Evolutionary conservation across 2,888 invertebrate genomes (phyloP), one percentile per base, ranked within the genome.

Genomic region (Stenchaetothrips biformis): DNA sequence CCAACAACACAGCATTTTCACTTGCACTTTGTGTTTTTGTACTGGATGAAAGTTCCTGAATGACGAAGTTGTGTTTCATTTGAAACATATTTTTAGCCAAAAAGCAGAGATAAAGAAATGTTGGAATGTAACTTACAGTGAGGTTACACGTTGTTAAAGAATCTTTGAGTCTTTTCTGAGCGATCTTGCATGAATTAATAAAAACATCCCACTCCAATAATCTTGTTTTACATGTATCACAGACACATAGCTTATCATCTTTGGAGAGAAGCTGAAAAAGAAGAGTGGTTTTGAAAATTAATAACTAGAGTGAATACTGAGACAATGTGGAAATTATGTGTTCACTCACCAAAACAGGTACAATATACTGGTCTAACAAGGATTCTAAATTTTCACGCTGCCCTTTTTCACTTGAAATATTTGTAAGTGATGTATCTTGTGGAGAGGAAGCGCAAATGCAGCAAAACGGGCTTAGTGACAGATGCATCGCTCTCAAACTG

Each of bases 151-250:
- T 13, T 13, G 18, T 16, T 6, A 59, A 18, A 6, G 18, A 59
- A 9, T 59, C 59, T 59, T 59, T 59, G 4, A 59, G 13, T 25
- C 25, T 74, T 25, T 21, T 11, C 25, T 74, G 67, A 74, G 67
- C 25, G 7, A 25, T 74, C 11, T 25, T 9, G 25, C 67, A 74
- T 7, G 67, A 25, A 25, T 74, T 25, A 25, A 74, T 74, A 8
- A 74, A 74, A 21, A 11, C 9, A 25, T 74, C 25, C 67, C 67
- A 74, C 2, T 11, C 25, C 11, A 25, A 11, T 21, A 74, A 25
- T 74, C 67, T 74, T 25, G 67, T 74, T 74, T 74, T 74, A 11
- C 67, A 74, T 11, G 25, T 74, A 21, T 74, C 25, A 25, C 67
- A 74, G 25, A 74, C 21, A 21, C 67, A 74, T 8, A 74, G 25